Base-by-base conservation (phyloP, 2,113 vertebrate species). In the Ceuthmochares aereus region DNA sequence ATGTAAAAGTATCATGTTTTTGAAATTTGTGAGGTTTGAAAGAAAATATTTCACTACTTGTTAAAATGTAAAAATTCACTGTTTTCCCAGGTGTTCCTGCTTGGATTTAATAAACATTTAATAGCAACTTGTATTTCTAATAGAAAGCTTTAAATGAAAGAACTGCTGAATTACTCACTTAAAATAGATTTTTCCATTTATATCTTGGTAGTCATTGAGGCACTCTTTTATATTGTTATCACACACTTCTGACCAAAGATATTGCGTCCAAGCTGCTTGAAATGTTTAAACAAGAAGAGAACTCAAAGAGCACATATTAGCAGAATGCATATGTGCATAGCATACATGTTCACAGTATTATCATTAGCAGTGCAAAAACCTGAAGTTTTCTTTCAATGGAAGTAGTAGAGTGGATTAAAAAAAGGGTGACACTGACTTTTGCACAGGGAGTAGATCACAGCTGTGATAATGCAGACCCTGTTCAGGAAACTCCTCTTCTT, bases 321-420 rank as follows among this genome's bases (percentile, higher is more conserved):
- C 5, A 58, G 58, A 51, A 59, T 0, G 0, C 6, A 1, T 14
- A n/a, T 25, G 18, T 45, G 43, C 4, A 8, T 27, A 60, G 22
- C 5, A 30, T 21, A 32, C 2, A 14, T 1, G 7, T 45, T 56
- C 21, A 22, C 8, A 30, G 17, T n/a, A 26, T 42, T n/a, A 5
- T 22, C 58, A 10, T 27, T 47, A 36, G 18, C 3, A 16, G 4
- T 9, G 45, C 0, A 9, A 86, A 80, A 36, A 49, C 9, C 12
- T 3, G 1, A 7, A 2, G 56, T 69, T 73, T 60, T 64, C 12
- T 84, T 7, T 37, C 19, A 32, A 8, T 36, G 17, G 25, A 77
- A 77, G 8, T 5, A 26, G 16, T 6, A 23, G 7, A 30, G 10
- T 2, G n/a, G 8, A 8, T 42, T 73, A 26, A 76, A 62, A 10